Evolutionary conservation across 2,797 vertebrate species (phyloP).

Genomic region (Arrhamphus sclerolepis): DNA sequence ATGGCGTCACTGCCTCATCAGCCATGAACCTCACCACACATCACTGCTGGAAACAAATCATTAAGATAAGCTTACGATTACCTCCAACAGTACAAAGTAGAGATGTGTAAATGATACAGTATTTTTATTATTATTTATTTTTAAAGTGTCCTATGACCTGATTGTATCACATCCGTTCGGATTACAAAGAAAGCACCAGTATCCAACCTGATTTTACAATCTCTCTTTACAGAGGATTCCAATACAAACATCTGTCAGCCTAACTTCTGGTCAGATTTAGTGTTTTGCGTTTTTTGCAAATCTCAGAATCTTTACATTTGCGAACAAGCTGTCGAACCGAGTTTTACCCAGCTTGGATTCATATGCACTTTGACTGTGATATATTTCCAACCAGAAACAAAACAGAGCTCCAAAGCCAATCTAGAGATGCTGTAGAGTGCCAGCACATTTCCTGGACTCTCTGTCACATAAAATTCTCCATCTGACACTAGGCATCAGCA

Average conservation of each 20-base stretch:
- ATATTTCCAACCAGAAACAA: slow-evolving; percentile 40
- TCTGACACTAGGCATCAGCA: slow-evolving; percentile 48
- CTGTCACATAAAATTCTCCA: slow-evolving; percentile 66
- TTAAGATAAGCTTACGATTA: slow-evolving; percentile 43
- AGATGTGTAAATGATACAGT: slow-evolving; percentile 39
- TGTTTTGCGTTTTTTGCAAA: too few species aligned
- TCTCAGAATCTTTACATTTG: slow-evolving; percentile 36
- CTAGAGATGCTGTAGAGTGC: slow-evolving; percentile 30
- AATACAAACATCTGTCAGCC: too few species aligned
- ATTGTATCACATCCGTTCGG: slow-evolving; percentile 62
- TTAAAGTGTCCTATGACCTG: slow-evolving; percentile 47
- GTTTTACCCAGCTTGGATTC: slow-evolving; percentile 6
- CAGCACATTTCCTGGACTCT: slow-evolving; percentile 50
- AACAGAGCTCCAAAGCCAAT: slow-evolving; percentile 48
- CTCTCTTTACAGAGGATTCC: too few species aligned
- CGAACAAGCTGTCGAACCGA: slow-evolving; percentile 30
- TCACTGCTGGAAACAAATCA: slow-evolving; percentile 27
- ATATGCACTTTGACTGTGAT: slow-evolving; percentile 24
- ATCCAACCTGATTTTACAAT: not conserved
- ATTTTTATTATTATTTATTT: slow-evolving; percentile 13
- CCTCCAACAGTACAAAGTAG: slow-evolving; percentile 16
- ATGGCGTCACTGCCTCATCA: too few species aligned
- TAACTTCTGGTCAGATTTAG: too few species aligned
- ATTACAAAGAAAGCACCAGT: slow-evolving; percentile 34
- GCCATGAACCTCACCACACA: too few species aligned